Conservation (phyloP, 1,140 invertebrate genomes). For the Cotesia typhae region DNA sequence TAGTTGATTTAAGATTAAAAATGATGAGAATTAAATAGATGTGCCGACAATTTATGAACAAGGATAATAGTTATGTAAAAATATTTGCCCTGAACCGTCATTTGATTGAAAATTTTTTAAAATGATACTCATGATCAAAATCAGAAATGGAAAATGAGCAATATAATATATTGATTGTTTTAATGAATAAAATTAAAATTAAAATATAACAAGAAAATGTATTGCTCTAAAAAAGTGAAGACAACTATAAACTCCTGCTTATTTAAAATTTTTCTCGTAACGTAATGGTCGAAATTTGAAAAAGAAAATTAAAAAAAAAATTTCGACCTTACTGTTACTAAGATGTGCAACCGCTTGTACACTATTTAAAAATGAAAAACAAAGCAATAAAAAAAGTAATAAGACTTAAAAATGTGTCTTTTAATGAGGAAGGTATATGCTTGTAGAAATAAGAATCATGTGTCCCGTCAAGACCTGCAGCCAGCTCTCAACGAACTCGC, state of each 20-base stretch:
- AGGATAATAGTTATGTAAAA: not conserved
- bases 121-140: too few relatives aligned
- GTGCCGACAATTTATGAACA: conserved; percentile 1
- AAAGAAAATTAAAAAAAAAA: not conserved
- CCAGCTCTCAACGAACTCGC: conserved; percentile 74
- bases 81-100: not conserved
- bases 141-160: too few relatives aligned
- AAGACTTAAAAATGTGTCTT: conserved; percentile 44
- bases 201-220: not conserved
- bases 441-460: conserved; percentile 76
- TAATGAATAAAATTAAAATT: not conserved
- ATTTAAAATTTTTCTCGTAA: not conserved
- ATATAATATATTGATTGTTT: not conserved
- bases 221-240: conserved; percentile 39
- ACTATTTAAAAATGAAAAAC: conserved; percentile 16
- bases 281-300: conserved; percentile 6
- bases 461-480: conserved; percentile 77
- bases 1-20: conserved; percentile 1
- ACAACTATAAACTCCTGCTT: conserved; percentile 23
- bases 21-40: not conserved
- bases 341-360: conserved; percentile 13
- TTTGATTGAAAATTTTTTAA: not conserved
- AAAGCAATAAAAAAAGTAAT: conserved; percentile 38
- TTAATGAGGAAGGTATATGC: conserved; percentile 59
- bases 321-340: not conserved